Evolutionary conservation across 2,113 vertebrate species (phyloP).

Genomic region (Hippocampus guttulatus): DNA sequence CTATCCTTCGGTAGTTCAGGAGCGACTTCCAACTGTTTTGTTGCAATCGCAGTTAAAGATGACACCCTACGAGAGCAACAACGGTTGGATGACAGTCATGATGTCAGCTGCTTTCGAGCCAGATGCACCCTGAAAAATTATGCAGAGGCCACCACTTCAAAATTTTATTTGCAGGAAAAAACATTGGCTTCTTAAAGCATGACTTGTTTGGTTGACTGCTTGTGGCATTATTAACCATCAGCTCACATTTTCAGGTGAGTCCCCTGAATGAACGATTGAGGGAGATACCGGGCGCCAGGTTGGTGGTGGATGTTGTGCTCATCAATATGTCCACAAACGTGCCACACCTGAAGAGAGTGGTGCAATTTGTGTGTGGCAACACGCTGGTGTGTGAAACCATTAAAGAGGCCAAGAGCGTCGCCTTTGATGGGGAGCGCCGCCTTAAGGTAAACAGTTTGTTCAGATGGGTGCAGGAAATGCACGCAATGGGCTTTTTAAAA

Average conservation of each 20-base stretch:
- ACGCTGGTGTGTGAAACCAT: slow-evolving; percentile 86
- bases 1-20: no score
- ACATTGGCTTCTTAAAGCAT: neutral
- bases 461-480: neutral
- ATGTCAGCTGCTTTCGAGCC: no score
- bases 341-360: slow-evolving; percentile 76
- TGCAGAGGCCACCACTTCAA: neutral
- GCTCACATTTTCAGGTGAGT: slow-evolving; percentile 70
- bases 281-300: slow-evolving; percentile 81
- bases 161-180: neutral
- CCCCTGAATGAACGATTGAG: slow-evolving; percentile 87
- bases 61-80: no score
- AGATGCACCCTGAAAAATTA: no score
- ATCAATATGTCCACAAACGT: slow-evolving; percentile 48
- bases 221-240: neutral
- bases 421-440: slow-evolving; percentile 79
- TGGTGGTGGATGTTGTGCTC: slow-evolving; percentile 89
- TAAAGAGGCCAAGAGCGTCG: slow-evolving; percentile 80
- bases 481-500: neutral
- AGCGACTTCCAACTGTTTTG: no score
- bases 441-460: slow-evolving; percentile 74
- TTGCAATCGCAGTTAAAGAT: no score
- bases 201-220: neutral
- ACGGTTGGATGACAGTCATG: no score
- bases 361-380: slow-evolving; percentile 94